Evolutionary conservation across 2,888 invertebrate species (phyloP).

Genomic region (Spilarctia lutea): DNA sequence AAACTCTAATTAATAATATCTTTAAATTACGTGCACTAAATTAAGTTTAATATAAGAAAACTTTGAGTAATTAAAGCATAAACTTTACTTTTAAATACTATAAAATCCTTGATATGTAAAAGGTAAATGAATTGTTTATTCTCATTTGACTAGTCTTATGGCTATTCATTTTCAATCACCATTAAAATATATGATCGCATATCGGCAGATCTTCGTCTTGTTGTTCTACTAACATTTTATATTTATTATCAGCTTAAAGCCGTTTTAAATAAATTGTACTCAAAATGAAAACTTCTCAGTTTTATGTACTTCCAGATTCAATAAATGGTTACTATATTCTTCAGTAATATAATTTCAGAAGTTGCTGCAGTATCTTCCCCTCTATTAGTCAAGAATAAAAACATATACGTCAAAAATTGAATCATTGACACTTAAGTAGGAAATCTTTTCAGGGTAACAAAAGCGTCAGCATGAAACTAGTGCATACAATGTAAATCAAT

Average conservation of each 20-base stretch:
- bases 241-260: no score
- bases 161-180: background rate
- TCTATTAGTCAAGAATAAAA: background rate
- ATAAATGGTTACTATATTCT: background rate
- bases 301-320: no score
- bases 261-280: no score
- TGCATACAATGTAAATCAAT: slow-evolving; percentile 21
- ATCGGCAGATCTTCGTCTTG: no score
- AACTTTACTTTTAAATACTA: background rate
- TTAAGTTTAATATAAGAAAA: background rate
- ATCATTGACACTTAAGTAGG: background rate
- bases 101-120: background rate
- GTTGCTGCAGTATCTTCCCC: background rate
- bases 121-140: background rate
- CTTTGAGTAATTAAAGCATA: background rate
- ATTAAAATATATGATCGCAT: background rate
- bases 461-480: background rate
- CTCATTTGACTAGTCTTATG: background rate
- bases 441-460: background rate
- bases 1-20: background rate
- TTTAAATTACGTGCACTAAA: slow-evolving; percentile 9
- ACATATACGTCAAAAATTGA: background rate
- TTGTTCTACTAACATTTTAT: no score
- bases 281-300: background rate
- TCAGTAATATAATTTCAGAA: background rate